phyloP scores from a whole-genome alignment of 2,797 vertebrate genomes.

The Mormyrops boulengeri region DNA sequence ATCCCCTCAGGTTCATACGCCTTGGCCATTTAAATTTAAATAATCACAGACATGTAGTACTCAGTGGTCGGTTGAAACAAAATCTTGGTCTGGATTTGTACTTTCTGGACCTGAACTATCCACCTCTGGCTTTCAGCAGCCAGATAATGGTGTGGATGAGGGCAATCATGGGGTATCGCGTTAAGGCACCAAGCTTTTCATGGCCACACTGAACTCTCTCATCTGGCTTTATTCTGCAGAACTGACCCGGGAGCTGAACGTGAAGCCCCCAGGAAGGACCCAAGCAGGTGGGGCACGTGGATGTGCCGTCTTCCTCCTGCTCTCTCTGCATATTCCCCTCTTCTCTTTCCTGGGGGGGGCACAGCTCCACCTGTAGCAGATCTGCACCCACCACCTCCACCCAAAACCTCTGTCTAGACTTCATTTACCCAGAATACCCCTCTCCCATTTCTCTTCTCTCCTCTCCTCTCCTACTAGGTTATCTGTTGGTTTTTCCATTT shows the following conservation, averaged over 20 bases:
- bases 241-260: slow-evolving; percentile 71
- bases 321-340: slow-evolving; percentile 36
- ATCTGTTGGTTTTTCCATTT: not conserved
- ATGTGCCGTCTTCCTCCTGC: slow-evolving; percentile 27
- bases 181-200: not conserved
- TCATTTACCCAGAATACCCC: slow-evolving; percentile 14
- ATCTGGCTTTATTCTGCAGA: slow-evolving; percentile 47
- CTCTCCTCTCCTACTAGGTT: slow-evolving; percentile 42
- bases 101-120: not conserved
- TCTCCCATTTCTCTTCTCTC: slow-evolving; percentile 40
- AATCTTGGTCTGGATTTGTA: not conserved
- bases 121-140: not conserved
- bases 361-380: not conserved
- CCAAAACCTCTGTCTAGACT: slow-evolving; percentile 20
- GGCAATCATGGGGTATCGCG: not conserved
- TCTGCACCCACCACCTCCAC: slow-evolving; percentile 16
- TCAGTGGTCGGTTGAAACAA: not conserved
- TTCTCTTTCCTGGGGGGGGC: slow-evolving; percentile 32
- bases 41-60: not conserved
- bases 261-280: slow-evolving; percentile 62
- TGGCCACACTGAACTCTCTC: not conserved
- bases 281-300: slow-evolving; percentile 62
- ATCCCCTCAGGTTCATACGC: not conserved
- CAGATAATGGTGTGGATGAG: not conserved
- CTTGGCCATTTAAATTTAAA: not conserved